Conservation (phyloP, 2,888 invertebrate species). For the Sisyra nigra region DNA sequence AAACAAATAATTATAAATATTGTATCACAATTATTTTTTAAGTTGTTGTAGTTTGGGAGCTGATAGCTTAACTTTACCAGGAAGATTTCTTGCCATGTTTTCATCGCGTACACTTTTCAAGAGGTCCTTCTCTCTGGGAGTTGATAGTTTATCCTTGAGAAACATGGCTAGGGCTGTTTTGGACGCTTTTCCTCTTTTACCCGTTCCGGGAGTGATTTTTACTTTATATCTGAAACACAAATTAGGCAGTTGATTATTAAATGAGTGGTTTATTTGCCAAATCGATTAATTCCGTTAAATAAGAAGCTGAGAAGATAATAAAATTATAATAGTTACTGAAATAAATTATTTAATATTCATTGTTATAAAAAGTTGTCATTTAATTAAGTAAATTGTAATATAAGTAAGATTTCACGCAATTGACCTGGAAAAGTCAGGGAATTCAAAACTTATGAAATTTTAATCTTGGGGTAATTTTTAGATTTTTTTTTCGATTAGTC, state of each 20-base stretch:
- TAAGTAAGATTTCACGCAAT: too few relatives aligned
- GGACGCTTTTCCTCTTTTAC: conserved; percentile 88
- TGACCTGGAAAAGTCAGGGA: too few relatives aligned
- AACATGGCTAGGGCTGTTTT: conserved; percentile 85
- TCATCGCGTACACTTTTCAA: conserved; percentile 87
- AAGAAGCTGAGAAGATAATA: background rate
- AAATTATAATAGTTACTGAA: conserved; percentile 2
- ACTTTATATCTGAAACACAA: conserved; percentile 64
- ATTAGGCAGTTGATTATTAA: too few relatives aligned
- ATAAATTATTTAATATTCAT: too few relatives aligned
- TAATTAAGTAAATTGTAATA: too few relatives aligned
- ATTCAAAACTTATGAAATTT: too few relatives aligned
- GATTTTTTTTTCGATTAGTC: too few relatives aligned
- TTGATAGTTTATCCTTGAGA: conserved; percentile 58
- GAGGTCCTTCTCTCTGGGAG: conserved; percentile 71
- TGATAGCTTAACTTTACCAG: conserved; percentile 91
- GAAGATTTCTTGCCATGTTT: conserved; percentile 82
- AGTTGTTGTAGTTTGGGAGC: conserved; percentile 64
- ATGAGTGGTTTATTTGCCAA: too few relatives aligned
- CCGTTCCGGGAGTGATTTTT: conserved; percentile 86
- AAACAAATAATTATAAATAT: conserved; percentile 2
- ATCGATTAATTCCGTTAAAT: too few relatives aligned
- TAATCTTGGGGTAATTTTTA: too few relatives aligned
- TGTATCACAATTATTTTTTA: conserved; percentile 32
- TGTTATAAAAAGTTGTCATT: too few relatives aligned